Evolutionary conservation across 2,888 invertebrate genomes (phyloP), one percentile per base, ranked within the genome.

Genomic region (Cataglyphis albicans): DNA sequence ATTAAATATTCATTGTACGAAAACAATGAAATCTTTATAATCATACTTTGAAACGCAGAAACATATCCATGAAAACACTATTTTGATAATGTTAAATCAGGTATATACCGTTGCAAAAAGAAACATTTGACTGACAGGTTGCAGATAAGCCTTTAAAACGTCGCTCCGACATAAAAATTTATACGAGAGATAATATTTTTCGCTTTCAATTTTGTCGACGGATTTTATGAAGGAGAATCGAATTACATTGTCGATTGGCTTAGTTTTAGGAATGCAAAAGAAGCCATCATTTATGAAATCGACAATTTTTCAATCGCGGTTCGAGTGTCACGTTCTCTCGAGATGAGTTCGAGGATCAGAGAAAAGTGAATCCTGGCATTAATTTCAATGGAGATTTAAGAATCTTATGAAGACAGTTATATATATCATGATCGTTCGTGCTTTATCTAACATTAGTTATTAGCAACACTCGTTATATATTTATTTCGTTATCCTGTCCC

Each of bases 401-500:
- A 70, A 78, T 78, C 35, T 68, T 0, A 15, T 4, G 6, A 44
- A 25, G 32, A 41, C 0, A 6, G 21, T 0, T 6, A 3, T 18
- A 4, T 29, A 29, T 29, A 29, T 29, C 12, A 29, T 9, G 4
- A 1, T 0, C 0, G 5, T 29, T 41, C 1, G 29, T 57, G 18
- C 3, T 25, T 21, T 4, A 9, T 21, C 12, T 3, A 41, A 59
- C 0, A 4, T 21, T 10, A 70, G 44, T 70, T 78, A 1, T 70
- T 3, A 10, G 15, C 3, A 7, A 1, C 2, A 78, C 3, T 32
- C 3, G 3, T 4, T 12, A 32, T 9, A 10, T n/a, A 18, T 7
- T 70, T 32, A 44, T 55, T 78, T 44, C n/a, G 38, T 41, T 70
- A 70, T 38, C 55, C 29, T 15, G 67, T 67, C 52, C 35, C 35